These are phyloP conservation scores for Edolisoma coerulescens DNA, from an alignment of 2,113 vertebrate species.

Conservation along the genomic window DNA sequence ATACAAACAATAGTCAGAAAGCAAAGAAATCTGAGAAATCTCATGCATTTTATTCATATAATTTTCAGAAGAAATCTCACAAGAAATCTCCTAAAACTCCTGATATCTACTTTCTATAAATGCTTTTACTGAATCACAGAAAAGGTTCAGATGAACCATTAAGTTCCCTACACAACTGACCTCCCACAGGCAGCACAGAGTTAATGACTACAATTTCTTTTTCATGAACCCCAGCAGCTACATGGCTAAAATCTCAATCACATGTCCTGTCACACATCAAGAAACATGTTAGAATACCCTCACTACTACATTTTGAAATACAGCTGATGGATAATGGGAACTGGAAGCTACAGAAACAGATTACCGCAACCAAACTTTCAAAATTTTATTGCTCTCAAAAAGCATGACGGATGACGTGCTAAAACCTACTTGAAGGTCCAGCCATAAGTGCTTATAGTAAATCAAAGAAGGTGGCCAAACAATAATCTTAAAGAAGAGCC, in stretches of 20 bases:
- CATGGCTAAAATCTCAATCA: background rate
- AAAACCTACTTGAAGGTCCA: background rate
- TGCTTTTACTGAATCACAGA: background rate
- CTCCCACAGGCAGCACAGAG: background rate
- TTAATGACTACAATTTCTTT: background rate
- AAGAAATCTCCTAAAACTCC: background rate
- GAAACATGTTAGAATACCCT: background rate
- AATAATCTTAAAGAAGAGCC: background rate
- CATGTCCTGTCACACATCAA: background rate
- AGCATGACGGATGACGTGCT: background rate
- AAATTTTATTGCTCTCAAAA: background rate
- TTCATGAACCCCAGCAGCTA: background rate
- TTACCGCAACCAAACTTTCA: background rate
- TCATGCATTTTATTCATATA: background rate
- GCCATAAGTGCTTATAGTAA: background rate
- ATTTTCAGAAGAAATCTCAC: background rate
- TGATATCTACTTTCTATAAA: background rate
- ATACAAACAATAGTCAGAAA: background rate
- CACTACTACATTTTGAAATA: background rate
- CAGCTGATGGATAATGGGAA: background rate
- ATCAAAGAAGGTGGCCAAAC: background rate
- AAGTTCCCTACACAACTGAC: background rate
- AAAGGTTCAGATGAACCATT: background rate
- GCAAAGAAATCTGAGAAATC: background rate
- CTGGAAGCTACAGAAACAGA: background rate